Conservation (phyloP, 2,113 vertebrate genomes). For the Gopherus evgoodei region DNA sequence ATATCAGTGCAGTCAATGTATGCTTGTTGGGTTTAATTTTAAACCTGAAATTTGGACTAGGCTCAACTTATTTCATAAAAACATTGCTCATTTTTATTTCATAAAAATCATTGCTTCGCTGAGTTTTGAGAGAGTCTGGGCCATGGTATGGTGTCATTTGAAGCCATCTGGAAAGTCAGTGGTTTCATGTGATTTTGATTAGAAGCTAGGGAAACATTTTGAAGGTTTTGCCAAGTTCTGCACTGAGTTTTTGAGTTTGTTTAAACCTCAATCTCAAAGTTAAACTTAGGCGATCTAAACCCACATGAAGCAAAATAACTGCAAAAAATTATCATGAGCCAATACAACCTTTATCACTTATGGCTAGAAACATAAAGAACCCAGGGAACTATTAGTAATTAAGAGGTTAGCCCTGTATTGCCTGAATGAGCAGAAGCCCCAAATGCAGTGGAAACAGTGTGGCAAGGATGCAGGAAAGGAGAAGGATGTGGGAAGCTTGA, state of each 20-base stretch:
- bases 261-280: background rate
- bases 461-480: background rate
- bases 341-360: background rate
- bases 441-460: background rate
- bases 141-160: background rate
- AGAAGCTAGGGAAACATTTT: background rate
- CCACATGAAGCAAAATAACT: background rate
- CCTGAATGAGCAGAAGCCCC: background rate
- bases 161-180: background rate
- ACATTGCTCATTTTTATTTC: background rate
- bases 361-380: background rate
- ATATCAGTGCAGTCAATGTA: background rate
- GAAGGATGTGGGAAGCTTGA: background rate
- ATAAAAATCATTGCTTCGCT: background rate
- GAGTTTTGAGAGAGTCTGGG: background rate
- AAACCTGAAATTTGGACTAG: background rate
- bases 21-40: background rate
- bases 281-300: background rate
- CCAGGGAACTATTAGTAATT: conserved; percentile 15
- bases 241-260: background rate
- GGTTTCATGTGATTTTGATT: background rate
- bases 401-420: background rate
- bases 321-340: background rate
- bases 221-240: background rate
- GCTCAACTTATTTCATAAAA: background rate